phyloP scores from a whole-genome alignment of 2,113 vertebrate species.

The Garra rufa region DNA sequence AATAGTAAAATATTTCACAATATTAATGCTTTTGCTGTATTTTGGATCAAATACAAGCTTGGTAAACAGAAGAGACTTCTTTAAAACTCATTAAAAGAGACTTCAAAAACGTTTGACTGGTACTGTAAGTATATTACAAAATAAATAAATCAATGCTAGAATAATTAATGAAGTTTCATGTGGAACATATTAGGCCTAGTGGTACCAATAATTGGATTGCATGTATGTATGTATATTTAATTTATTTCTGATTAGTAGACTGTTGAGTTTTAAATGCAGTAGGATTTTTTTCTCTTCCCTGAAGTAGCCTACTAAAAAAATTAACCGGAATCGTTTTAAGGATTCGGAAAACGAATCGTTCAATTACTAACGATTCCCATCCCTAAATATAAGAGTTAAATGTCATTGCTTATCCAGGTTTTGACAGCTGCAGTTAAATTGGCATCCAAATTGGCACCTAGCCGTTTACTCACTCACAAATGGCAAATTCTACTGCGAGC shows the following conservation, averaged over 20 bases:
- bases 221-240: background rate
- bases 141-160: background rate
- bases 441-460: constrained; percentile 60
- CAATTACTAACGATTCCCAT: background rate
- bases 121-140: background rate
- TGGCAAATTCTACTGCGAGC: constrained; percentile 67
- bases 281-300: background rate
- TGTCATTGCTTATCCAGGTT: constrained; percentile 55
- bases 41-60: too few species aligned
- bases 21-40: too few species aligned
- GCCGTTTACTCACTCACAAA: constrained; percentile 70
- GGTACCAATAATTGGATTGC: background rate
- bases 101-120: too few species aligned
- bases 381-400: constrained; percentile 37
- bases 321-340: background rate
- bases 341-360: background rate
- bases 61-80: too few species aligned
- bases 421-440: constrained; percentile 73
- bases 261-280: background rate
- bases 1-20: too few species aligned
- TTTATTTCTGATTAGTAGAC: background rate
- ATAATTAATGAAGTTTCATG: background rate
- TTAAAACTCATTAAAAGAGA: too few species aligned
- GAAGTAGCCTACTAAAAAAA: background rate
- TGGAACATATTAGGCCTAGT: too few species aligned